phyloP scores from a whole-genome alignment of 2,797 vertebrate species.

The Mormyrus hasselquistii region DNA sequence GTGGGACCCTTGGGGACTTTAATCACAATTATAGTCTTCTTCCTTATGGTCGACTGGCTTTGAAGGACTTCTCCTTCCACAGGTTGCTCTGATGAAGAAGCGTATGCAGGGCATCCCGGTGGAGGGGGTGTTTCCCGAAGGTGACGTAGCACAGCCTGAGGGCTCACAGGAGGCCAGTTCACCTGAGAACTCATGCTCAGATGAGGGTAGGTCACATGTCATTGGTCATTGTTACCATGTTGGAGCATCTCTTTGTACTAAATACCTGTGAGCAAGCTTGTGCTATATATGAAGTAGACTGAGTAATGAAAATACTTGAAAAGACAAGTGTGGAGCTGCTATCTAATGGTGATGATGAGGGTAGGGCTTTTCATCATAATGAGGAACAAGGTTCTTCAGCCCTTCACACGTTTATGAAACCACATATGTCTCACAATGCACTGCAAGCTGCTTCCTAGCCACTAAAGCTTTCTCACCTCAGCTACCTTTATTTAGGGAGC shows the following conservation, averaged over 20 bases:
- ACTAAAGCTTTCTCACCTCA: not conserved
- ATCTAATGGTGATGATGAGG: not conserved
- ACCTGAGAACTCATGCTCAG: constrained; percentile 48
- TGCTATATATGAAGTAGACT: not conserved
- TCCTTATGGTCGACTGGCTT: not conserved
- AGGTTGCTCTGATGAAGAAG: constrained; percentile 88
- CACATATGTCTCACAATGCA: not conserved
- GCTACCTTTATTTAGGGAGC: not conserved
- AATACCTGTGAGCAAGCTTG: not conserved
- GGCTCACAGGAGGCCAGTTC: constrained; percentile 37
- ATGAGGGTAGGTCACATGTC: constrained; percentile 43
- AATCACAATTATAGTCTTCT: not conserved
- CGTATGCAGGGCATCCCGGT: constrained; percentile 59
- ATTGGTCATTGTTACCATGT: not conserved
- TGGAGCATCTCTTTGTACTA: not conserved
- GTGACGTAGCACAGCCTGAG: constrained; percentile 34
- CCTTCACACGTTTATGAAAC: not conserved
- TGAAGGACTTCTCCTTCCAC: constrained; percentile 24
- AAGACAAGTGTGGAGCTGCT: not conserved
- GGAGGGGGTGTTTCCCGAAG: constrained; percentile 43
- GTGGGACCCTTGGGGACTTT: not conserved
- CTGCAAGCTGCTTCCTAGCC: not conserved
- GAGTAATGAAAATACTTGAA: not conserved
- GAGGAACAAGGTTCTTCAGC: not conserved
- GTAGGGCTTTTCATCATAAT: not conserved